Conservation (phyloP, 2,888 invertebrate genomes). For the Dynastes maya region DNA sequence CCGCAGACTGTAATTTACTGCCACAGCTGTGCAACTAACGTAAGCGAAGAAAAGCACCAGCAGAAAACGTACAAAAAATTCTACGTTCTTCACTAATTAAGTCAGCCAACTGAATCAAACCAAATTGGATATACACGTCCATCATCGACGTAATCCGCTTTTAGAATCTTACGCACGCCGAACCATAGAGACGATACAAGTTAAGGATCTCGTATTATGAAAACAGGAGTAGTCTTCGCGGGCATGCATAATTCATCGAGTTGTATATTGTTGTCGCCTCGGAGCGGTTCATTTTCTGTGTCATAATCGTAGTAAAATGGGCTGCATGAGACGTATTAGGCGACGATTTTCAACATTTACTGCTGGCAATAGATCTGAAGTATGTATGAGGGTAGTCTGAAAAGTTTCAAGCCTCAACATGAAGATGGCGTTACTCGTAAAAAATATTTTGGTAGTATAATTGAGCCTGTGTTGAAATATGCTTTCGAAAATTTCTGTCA, state of each 20-base stretch:
- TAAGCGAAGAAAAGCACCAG: not conserved
- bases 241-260: slow-evolving; percentile 9
- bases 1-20: not conserved
- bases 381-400: no score
- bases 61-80: not conserved
- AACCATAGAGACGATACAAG: not conserved
- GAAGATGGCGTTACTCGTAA: no score
- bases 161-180: slow-evolving; percentile 9
- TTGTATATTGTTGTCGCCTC: slow-evolving; percentile 9
- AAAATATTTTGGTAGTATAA: no score
- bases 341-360: no score
- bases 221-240: not conserved
- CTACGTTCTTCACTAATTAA: slow-evolving; percentile 14
- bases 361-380: no score
- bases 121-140: slow-evolving; percentile 12
- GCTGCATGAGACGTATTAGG: no score
- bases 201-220: slow-evolving; percentile 1
- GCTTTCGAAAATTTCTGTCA: no score
- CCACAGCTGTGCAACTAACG: not conserved
- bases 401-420: no score
- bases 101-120: slow-evolving; percentile 10
- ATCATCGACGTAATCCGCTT: slow-evolving; percentile 15
- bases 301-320: no score
- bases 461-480: no score
- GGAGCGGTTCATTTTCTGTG: not conserved